Evolutionary conservation across 2,888 invertebrate genomes (phyloP).

Genomic region (Arrhopalites spinosus): DNA sequence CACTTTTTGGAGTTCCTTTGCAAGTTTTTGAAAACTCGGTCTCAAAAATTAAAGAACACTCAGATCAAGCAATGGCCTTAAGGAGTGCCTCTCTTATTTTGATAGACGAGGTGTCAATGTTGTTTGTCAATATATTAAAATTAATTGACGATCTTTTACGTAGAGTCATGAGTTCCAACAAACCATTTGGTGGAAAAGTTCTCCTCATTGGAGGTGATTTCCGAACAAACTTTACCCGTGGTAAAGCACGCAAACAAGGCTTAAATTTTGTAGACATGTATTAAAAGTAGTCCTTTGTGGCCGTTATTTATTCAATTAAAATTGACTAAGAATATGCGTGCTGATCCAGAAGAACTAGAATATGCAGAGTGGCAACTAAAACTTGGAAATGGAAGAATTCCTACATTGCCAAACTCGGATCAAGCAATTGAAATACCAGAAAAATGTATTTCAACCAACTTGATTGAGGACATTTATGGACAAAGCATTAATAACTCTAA

Average conservation of each 20-base stretch:
- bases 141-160: background rate
- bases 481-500: background rate
- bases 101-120: background rate
- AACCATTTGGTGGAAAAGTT: conserved; percentile 47
- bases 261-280: conserved; percentile 30
- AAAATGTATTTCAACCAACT: background rate
- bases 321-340: conserved; percentile 40
- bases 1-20: too few species aligned
- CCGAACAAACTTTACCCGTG: conserved; percentile 44
- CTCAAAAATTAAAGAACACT: too few species aligned
- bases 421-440: conserved; percentile 14
- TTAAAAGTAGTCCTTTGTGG: conserved; percentile 40
- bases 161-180: background rate
- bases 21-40: too few species aligned
- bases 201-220: conserved; percentile 25
- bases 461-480: conserved; percentile 1
- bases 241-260: conserved; percentile 33
- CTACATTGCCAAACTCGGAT: background rate
- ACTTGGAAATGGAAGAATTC: conserved; percentile 31
- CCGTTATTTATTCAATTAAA: too few species aligned
- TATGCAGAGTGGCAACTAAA: conserved; percentile 23
- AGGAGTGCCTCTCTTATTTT: background rate
- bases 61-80: too few species aligned
- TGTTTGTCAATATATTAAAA: background rate
- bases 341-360: background rate